Conservation (phyloP, 2,113 vertebrate species). For the Pavo muticus region DNA sequence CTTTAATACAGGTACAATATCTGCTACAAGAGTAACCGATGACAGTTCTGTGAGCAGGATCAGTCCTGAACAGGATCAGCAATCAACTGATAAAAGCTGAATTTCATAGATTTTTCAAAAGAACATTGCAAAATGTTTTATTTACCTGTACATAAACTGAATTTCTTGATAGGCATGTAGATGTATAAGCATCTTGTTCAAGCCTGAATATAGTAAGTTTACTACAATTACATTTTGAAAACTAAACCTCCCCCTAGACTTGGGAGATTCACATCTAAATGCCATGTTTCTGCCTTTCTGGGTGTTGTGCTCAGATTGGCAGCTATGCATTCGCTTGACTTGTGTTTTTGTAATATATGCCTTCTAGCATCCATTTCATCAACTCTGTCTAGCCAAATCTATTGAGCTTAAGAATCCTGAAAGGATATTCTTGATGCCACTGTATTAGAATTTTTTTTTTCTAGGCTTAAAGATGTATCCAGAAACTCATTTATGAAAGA, state of each 20-base stretch:
- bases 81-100: not conserved
- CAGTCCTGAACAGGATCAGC: not conserved
- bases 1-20: not conserved
- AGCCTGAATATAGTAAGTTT: not conserved
- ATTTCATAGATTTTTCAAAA: not conserved
- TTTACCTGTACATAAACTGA: not conserved
- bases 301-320: not conserved
- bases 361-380: not conserved
- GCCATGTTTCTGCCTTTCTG: not conserved
- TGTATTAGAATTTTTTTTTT: not conserved
- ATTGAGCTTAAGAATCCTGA: not conserved
- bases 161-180: not conserved
- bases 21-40: not conserved
- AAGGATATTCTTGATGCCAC: not conserved
- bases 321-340: not conserved
- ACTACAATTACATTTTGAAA: not conserved
- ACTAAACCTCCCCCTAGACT: not conserved
- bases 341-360: not conserved
- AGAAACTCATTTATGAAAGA: not conserved
- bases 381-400: not conserved
- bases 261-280: not conserved
- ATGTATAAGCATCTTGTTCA: not conserved
- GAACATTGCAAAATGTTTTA: not conserved
- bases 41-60: not conserved
- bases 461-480: not conserved